phyloP scores from a whole-genome alignment of 2,888 invertebrate genomes.

The Sminthurinus aureus region DNA sequence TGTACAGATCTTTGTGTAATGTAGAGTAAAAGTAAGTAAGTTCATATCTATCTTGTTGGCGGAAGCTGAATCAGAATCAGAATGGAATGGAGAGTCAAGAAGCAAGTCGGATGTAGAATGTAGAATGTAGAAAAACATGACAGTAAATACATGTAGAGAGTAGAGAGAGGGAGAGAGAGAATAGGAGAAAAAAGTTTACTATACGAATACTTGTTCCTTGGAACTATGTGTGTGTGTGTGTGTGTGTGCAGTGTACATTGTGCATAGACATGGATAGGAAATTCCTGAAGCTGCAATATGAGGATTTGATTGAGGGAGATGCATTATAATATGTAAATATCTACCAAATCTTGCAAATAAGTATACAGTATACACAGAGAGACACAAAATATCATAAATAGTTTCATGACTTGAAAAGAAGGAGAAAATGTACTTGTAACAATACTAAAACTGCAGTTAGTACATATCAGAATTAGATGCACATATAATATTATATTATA shows the following conservation, averaged over 20 bases:
- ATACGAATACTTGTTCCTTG: background rate
- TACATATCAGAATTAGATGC: no score
- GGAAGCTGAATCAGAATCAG: background rate
- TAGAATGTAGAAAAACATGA: slow-evolving; percentile 9
- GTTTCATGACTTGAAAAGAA: background rate
- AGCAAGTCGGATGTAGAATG: slow-evolving; percentile 8
- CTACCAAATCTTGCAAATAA: no score
- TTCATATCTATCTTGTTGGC: no score
- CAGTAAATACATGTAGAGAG: background rate
- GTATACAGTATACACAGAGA: no score
- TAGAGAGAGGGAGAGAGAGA: background rate
- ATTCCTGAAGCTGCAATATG: no score
- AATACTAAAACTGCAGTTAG: background rate
- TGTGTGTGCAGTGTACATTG: background rate
- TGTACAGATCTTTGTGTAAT: no score
- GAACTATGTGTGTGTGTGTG: background rate
- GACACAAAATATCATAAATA: background rate
- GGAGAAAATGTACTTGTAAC: background rate
- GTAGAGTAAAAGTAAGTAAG: no score
- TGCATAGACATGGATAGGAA: no score
- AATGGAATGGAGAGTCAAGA: slow-evolving; percentile 1
- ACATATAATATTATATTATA: no score
- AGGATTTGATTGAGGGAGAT: no score
- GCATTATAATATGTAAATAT: no score
- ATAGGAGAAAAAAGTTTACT: no score